phyloP scores from a whole-genome alignment of 1,140 invertebrate species.

The Bombus waltoni region DNA sequence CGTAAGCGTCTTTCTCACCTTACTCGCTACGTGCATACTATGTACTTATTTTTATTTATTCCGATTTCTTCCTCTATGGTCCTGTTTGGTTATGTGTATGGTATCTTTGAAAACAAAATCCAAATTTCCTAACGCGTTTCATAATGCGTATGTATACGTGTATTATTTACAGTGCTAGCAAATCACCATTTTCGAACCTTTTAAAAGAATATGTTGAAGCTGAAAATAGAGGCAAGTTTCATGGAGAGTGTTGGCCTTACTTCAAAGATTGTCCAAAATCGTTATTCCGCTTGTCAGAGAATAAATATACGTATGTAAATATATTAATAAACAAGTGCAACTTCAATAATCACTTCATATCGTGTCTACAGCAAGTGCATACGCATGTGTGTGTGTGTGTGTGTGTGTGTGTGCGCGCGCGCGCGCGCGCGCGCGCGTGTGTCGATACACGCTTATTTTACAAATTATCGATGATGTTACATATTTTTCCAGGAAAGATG shows the following conservation, averaged over 20 bases:
- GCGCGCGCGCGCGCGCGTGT: too few species aligned
- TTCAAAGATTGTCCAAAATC: conserved; percentile 92
- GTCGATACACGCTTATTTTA: background rate
- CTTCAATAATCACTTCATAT: background rate
- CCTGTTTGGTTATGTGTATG: background rate
- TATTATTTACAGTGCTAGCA: conserved; percentile 86
- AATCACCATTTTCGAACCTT: conserved; percentile 89
- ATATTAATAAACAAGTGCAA: background rate
- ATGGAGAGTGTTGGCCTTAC: conserved; percentile 93
- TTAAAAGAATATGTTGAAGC: conserved; percentile 90
- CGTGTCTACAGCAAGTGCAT: background rate
- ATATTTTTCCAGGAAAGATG: conserved; percentile 59
- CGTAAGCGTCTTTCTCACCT: conserved; percentile 83
- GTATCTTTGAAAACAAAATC: background rate
- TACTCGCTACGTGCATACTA: background rate
- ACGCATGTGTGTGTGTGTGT: fast-evolving
- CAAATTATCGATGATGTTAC: background rate
- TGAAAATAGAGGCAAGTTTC: conserved; percentile 88
- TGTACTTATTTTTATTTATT: background rate
- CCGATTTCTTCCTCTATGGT: conserved; percentile 21
- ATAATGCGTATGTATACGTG: background rate
- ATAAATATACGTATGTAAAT: conserved; percentile 87
- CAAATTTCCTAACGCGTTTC: background rate
- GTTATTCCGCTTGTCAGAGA: conserved; percentile 86
- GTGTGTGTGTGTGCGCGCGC: too few species aligned